Base-by-base conservation (phyloP, 2,113 vertebrate species). In the Mastomys coucha region DNA sequence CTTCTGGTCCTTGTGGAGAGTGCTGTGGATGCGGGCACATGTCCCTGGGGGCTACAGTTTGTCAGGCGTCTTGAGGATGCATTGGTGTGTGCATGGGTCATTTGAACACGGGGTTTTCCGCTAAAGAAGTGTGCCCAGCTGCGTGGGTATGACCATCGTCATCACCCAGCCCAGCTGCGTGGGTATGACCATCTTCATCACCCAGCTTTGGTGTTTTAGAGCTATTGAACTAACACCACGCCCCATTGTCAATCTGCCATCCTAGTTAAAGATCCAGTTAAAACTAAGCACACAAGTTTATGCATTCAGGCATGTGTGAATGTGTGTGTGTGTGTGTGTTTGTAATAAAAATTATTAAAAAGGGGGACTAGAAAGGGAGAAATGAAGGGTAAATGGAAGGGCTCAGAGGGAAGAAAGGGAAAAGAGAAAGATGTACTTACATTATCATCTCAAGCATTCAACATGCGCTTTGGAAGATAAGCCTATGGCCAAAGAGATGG, bases 161-260 rank as follows among this genome's bases (percentile, higher is more conserved):
- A n/a, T n/a, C n/a, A n/a, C n/a, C n/a, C n/a, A n/a, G n/a, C n/a
- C 85, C 45, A n/a, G 11, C 45, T 24, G 31, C 3, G 0, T 53
- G 42, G 8, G 11, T 24, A 7, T 56, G 31, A 1, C 4, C 49
- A 49, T 10, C 85, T 20, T 72, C 36, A 6, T n/a, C 65, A 70
- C 31, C 19, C 4, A 5, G 60, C 16, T 5, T 17, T 7, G 39
- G 2, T 3, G 13, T 19, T 33, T 1, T 2, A 33, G 4, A 6
- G 49, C 49, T 87, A 51, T 33, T 2, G 6, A 70, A 13, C 33
- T 36, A 16, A 16, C 13, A 20, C 24, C 39, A 51, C 76, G 7
- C 76, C 7, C 12, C 6, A 13, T 80, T 80, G 33, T 33, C 9
- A 51, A 87, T 14, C 69, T 70, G 69, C 36, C 33, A 2, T 70